These are phyloP conservation scores for Bradypodion pumilum DNA, from an alignment of 2,797 vertebrate species.

Conservation along the genomic window DNA sequence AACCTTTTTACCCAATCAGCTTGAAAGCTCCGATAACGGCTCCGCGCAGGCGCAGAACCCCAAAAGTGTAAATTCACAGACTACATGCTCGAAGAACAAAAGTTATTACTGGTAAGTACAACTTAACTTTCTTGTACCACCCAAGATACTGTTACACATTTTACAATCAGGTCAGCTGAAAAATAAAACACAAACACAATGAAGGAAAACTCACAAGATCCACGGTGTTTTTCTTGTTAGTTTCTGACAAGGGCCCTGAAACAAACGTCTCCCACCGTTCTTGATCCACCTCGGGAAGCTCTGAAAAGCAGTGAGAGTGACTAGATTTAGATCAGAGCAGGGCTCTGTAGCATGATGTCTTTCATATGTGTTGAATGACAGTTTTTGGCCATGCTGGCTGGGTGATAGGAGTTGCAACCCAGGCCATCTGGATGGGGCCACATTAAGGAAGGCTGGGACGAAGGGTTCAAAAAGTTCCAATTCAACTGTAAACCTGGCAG, in stretches of 20 bases:
- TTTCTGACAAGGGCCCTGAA: constrained; percentile 67
- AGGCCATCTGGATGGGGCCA: not conserved
- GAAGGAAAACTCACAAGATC: constrained; percentile 68
- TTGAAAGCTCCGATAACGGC: no score
- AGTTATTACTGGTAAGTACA: no score
- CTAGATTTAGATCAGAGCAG: no score
- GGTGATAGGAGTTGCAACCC: no score
- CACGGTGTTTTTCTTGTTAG: constrained; percentile 75
- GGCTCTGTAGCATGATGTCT: no score
- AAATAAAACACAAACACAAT: not conserved
- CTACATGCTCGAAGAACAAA: no score
- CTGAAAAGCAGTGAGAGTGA: not conserved
- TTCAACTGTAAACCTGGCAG: not conserved
- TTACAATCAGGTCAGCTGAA: not conserved
- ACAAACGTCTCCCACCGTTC: constrained; percentile 72
- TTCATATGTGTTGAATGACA: no score
- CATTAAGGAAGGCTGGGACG: not conserved
- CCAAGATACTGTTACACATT: not conserved
- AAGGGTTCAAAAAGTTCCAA: not conserved
- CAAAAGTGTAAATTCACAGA: no score
- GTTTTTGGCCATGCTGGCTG: no score
- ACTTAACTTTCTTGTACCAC: not conserved
- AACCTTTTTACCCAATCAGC: no score
- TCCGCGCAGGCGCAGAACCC: no score
- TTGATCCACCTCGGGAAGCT: constrained; percentile 58